Evolutionary conservation across 2,888 invertebrate species (phyloP).

Genomic region (Agrilus cyanescens): DNA sequence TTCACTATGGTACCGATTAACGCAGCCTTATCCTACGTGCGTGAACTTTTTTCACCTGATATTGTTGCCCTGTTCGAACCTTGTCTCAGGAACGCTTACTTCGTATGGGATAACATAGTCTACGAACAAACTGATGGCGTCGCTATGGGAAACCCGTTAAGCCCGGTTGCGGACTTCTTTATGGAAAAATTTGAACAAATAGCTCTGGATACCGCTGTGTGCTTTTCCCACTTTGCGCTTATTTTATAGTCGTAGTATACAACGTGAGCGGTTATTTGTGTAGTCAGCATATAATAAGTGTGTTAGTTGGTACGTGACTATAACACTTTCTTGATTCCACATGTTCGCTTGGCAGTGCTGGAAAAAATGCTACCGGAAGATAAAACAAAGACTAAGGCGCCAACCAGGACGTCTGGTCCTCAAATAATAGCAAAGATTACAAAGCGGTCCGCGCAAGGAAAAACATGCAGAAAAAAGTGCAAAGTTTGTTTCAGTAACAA

Average conservation of each 20-base stretch:
- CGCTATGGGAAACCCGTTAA: slow-evolving; percentile 15
- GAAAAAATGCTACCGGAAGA: neutral
- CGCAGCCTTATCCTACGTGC: neutral
- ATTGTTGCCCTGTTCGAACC: neutral
- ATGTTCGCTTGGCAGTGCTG: neutral
- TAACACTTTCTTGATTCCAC: too few relatives aligned
- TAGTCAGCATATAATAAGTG: neutral
- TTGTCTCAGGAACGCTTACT: neutral
- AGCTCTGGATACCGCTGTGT: slow-evolving; percentile 5
- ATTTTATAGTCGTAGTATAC: too few relatives aligned
- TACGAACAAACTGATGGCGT: slow-evolving; percentile 8
- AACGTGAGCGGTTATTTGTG: slow-evolving; percentile 13
- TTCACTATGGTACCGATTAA: neutral
- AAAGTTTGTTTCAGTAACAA: too few relatives aligned
- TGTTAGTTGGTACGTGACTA: too few relatives aligned
- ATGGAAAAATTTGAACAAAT: too few relatives aligned
- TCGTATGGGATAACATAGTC: neutral
- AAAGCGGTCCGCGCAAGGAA: too few relatives aligned
- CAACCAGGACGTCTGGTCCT: neutral
- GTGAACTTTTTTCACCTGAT: neutral
- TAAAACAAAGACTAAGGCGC: too few relatives aligned
- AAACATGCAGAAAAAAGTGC: too few relatives aligned
- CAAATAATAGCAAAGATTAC: neutral
- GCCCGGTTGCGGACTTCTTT: slow-evolving; percentile 12
- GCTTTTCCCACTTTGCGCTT: slow-evolving; percentile 6